Evolutionary conservation across 2,797 vertebrate species (phyloP).

Genomic region (Alfaro cultratus): DNA sequence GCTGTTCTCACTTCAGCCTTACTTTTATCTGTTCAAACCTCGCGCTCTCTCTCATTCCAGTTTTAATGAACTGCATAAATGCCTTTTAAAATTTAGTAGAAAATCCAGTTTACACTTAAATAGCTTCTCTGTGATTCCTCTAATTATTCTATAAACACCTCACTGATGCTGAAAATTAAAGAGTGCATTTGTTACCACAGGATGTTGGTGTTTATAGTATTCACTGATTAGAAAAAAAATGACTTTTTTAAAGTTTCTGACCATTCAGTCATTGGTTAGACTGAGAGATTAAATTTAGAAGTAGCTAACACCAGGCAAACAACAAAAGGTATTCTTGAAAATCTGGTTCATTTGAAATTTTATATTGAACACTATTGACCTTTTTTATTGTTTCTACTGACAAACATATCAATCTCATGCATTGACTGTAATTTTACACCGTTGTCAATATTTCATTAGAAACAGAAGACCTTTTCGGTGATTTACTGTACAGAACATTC

Average conservation of each 20-base stretch:
- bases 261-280: background rate
- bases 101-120: background rate
- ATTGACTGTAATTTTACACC: conserved; percentile 1
- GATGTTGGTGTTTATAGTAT: background rate
- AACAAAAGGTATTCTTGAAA: background rate
- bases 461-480: conserved; percentile 12
- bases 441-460: conserved; percentile 20
- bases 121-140: background rate
- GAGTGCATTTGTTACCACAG: background rate
- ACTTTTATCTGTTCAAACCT: background rate
- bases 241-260: background rate
- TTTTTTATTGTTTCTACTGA: background rate
- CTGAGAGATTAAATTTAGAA: background rate
- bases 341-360: conserved; percentile 19
- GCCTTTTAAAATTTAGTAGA: background rate
- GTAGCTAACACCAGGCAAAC: background rate
- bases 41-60: background rate
- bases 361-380: conserved; percentile 26
- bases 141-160: background rate
- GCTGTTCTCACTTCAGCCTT: background rate
- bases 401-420: background rate
- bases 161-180: background rate
- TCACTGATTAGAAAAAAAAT: background rate
- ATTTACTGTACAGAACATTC: conserved; percentile 30
- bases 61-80: background rate